Evolutionary conservation across 2,797 vertebrate genomes (phyloP), one percentile per base, ranked within the genome.

Genomic region (Coreius guichenoti): DNA sequence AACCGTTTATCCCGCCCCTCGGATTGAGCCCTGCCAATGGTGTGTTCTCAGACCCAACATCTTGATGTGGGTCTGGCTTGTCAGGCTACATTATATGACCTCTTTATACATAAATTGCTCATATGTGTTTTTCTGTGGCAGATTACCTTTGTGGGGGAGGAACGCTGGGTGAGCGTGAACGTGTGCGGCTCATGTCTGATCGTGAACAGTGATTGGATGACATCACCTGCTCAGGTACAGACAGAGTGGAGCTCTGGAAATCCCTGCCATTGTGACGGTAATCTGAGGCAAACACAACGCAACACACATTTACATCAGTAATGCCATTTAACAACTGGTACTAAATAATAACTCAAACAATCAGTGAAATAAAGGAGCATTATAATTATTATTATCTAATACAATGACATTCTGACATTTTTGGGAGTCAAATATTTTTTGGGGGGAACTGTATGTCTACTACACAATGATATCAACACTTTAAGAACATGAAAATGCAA

Each of bases 141-240:
- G 19, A 56, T 89, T 95, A 99, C 98, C 98, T 98, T 91, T 97
- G 97, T 83, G 95, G 96, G 87, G 96, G 95, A 68, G 96, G 96
- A 74, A 97, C 97, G 90, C 96, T 98, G 1, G 98, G 98, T 19
- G 98, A 99, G 91, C 96, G 96, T 0, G 97, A 97, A 87, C 97
- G 96, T 82, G 95, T 96, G 91, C 97, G 94, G 91, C 95, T 95
- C 94, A 96, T 89, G 87, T 96, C 96, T 2, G 95, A 95, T 82
- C 93, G 95, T 84, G 96, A 95, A 92, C 96, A 95, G 90, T 98
- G 97, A 93, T 96, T 98, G 91, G 97, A 96, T 47, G 96, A 96
- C 92, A 99, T 96, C 81, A 97, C 97, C 95, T 98, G 97, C 88
- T 99, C 98, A 73, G 97, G 96, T 89, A 99, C 96, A 75, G 98